phyloP scores from a whole-genome alignment of 2,113 vertebrate species.

The Lepus europaeus region DNA sequence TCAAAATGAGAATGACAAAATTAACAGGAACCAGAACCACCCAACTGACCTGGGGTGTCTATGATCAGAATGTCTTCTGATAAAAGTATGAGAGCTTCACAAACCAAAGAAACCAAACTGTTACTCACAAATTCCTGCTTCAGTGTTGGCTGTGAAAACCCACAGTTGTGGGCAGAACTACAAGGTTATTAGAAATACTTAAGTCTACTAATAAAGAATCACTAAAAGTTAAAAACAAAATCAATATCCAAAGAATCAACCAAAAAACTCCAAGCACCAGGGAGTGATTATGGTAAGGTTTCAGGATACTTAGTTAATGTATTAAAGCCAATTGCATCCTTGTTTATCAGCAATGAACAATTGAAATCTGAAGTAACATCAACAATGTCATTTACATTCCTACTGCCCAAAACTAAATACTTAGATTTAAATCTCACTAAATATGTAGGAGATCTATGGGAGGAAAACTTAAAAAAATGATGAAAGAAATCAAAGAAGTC shows the following conservation, averaged over 20 bases:
- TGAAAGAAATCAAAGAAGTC: background rate
- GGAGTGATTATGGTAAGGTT: background rate
- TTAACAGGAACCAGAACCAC: slow-evolving; percentile 70
- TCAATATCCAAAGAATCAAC: slow-evolving; percentile 7
- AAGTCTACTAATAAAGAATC: background rate
- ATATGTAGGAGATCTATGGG: background rate
- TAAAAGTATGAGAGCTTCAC: background rate
- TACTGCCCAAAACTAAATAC: background rate
- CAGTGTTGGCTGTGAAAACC: background rate
- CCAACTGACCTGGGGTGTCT: slow-evolving; percentile 59
- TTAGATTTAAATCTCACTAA: background rate
- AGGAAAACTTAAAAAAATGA: background rate
- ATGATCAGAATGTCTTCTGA: background rate
- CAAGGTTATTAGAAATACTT: background rate
- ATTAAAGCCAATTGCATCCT: background rate
- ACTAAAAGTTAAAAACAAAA: background rate
- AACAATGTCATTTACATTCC: background rate
- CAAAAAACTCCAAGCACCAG: slow-evolving; percentile 10
- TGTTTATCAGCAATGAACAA: background rate
- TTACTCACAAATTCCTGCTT: slow-evolving; percentile 25
- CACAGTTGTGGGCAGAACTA: background rate
- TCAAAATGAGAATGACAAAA: background rate
- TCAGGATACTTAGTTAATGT: background rate
- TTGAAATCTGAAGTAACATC: background rate
- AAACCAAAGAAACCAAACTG: background rate